Evolutionary conservation across 2,797 vertebrate genomes (phyloP), one percentile per base, ranked within the genome.

Genomic region (Nyctibius grandis): DNA sequence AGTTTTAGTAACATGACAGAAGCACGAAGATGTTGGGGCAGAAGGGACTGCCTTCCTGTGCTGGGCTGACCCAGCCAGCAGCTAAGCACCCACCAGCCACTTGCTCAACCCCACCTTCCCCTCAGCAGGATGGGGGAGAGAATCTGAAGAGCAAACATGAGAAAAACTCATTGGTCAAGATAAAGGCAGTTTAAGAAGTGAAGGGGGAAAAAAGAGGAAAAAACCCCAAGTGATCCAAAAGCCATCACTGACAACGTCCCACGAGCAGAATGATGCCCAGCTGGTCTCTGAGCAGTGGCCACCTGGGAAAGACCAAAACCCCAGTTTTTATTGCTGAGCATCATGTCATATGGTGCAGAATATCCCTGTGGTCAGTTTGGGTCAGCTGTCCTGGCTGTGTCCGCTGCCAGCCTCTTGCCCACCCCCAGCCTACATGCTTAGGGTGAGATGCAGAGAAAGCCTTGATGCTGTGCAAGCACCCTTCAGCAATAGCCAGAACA

Each of bases 201-300:
- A 82, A 65, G n/a, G 80, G 23, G 2, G 8, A 9, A 36, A 61
- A 29, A 50, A 11, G 8, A 26, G 3, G 21, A 44, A 36, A 38
- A 48, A 26, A 3, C 40, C 40, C 40, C 9, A 74, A 68, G n/a
- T 1, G 1, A 34, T 34, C 20, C 33, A 38, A 54, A 80, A 85
- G 23, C 10, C 22, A 3, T 72, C 21, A 40, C 11, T 85, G 6
- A 11, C 15, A 50, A 8, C 0, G 0, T 60, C 47, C 42, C 53
- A 33, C 28, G 47, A 28, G 76, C 34, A 38, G 18, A 44, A 13
- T 23, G 36, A 28, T 40, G 53, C 12, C 34, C 54, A 61, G 25
- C 15, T 12, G 26, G 20, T 38, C 23, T 80, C 38, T 50, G 28
- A 68, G 31, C 17, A 74, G 5, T 1, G 2, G 11, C 42, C 15